A percentile compares a stretch with the other conserved stretches of the same genome.
phyloP scores from a whole-genome alignment of 1,140 invertebrate genomes.

The Stenopsyche tienmushanensis region DNA sequence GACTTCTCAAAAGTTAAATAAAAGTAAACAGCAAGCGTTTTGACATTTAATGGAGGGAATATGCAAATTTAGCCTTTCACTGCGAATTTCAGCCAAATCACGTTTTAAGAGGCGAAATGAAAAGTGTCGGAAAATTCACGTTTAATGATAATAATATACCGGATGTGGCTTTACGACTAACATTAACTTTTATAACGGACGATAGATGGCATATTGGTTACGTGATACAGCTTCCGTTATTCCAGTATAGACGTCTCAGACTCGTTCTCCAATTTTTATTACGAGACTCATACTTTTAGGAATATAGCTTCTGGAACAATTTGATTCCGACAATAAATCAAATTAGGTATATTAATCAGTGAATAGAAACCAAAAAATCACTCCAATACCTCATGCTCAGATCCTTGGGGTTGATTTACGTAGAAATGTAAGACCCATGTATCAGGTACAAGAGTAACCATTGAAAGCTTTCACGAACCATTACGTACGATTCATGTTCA shows the following conservation, averaged over 20 bases:
- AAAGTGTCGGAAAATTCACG: background rate
- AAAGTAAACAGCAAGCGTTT: too few relatives aligned
- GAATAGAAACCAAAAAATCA: slow-evolving; percentile 4
- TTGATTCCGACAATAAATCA: background rate
- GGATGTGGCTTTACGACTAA: slow-evolving; percentile 12
- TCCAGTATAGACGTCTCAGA: too few relatives aligned
- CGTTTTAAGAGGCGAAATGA: too few relatives aligned
- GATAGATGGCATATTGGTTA: slow-evolving; percentile 16
- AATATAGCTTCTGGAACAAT: too few relatives aligned
- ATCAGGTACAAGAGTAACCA: slow-evolving; percentile 18
- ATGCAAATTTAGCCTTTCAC: background rate
- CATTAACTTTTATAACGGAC: slow-evolving; percentile 19
- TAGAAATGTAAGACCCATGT: background rate
- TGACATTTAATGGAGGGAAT: background rate
- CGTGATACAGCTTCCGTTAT: background rate
- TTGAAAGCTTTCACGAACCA: slow-evolving; percentile 30
- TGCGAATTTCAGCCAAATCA: background rate
- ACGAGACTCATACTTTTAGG: too few relatives aligned
- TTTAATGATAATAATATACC: slow-evolving; percentile 1
- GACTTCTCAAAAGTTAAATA: too few relatives aligned
- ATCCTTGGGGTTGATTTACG: slow-evolving; percentile 14
- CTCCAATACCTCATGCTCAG: slow-evolving; percentile 17
- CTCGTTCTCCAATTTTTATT: too few relatives aligned
- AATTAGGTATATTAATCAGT: background rate
- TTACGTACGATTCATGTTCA: slow-evolving; percentile 27